Evolutionary conservation across 1,140 invertebrate species (phyloP), one percentile per base, ranked within the genome.

Genomic region (Euwallacea similis): DNA sequence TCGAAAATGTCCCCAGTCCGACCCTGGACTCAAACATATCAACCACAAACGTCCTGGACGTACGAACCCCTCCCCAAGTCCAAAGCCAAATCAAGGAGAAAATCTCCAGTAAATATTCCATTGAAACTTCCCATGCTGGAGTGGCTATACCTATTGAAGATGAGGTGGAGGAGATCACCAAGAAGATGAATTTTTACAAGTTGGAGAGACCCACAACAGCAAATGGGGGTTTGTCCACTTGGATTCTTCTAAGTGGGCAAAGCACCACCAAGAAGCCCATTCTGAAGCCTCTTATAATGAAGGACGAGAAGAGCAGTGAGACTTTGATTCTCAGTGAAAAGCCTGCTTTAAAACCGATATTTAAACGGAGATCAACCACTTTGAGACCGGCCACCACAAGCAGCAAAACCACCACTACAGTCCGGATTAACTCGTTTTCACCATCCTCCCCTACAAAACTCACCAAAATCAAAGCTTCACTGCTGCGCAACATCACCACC

Each of bases 151-250:
- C 88, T 2, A 82, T 84, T 61, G 80, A 77, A 54, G 75, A 85
- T 11, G 81, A 84, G 44, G 82, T 72, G 42, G 76, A 81, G 68
- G 79, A 76, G 59, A 74, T 76, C 15, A 75, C 79, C 47, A 79
- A 80, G 68, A 77, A 77, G 73, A 41, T 81, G 69, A 73, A 78
- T 74, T 77, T 77, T 71, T 79, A 80, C 61, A 82, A 80, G 73
- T 74, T 86, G 2, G 83, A 85, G 68, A 79, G 79, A 77, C 83
- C 86, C 2, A 85, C 87, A 9, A 90, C 88, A 0, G 90, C 88
- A 0, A 85, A 87, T 47, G 87, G 87, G 75, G 88, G 89, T 7
- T 84, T 92, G 66, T 91, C 89, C 2, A 92, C 90, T 3, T 92
- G 90, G 90, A 88, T 91, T 73, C 81, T 91, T n/a, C 77, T 92